Evolutionary conservation across 2,888 invertebrate genomes (phyloP).

Genomic region (Dicyrtoma fusca): DNA sequence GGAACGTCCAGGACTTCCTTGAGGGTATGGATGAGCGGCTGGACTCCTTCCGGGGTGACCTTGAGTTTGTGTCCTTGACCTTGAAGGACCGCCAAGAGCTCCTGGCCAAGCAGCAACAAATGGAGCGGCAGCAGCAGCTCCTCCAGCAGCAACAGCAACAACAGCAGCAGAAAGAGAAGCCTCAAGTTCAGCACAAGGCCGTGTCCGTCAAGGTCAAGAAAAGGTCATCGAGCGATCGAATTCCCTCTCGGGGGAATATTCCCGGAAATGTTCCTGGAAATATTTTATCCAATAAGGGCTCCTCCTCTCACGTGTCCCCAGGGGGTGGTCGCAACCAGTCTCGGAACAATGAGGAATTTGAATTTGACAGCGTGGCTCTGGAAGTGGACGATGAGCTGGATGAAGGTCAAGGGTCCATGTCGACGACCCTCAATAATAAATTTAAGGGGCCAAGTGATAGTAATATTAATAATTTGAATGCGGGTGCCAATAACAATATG

Average conservation of each 20-base stretch:
- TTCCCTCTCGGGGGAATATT: too few relatives aligned
- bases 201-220: neutral
- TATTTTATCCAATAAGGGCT: too few relatives aligned
- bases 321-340: too few relatives aligned
- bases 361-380: too few relatives aligned
- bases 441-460: conserved; percentile 5
- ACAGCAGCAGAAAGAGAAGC: neutral
- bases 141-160: neutral
- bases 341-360: too few relatives aligned
- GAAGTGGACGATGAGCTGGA: too few relatives aligned
- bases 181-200: neutral
- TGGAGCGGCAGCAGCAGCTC: neutral
- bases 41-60: conserved; percentile 56
- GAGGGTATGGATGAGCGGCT: conserved; percentile 52
- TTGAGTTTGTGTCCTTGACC: conserved; percentile 50
- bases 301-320: too few relatives aligned
- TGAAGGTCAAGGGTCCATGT: conserved; percentile 1
- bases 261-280: too few relatives aligned
- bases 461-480: neutral
- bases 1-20: conserved; percentile 62
- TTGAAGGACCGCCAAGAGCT: conserved; percentile 49
- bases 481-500: neutral
- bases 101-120: neutral
- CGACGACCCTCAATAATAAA: too few relatives aligned
- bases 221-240: too few relatives aligned